phyloP scores from a whole-genome alignment of 2,888 invertebrate species.

The Polylopha cassiicola region DNA sequence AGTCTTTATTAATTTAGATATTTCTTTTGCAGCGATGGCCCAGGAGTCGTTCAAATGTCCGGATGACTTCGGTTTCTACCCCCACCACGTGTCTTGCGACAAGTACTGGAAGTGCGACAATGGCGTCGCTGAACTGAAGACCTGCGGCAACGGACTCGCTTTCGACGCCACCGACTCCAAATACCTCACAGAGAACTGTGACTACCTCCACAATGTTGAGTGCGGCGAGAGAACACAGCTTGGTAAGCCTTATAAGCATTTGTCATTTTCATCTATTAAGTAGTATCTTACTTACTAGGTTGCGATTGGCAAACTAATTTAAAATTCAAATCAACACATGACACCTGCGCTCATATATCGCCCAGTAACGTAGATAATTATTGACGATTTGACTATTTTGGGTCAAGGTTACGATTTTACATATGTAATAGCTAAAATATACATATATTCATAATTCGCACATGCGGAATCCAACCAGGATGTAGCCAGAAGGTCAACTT shows the following conservation, averaged over 20 bases:
- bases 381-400: constrained; percentile 27
- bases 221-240: constrained; percentile 92
- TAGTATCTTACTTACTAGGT: no score
- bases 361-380: constrained; percentile 6
- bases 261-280: no score
- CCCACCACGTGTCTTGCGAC: constrained; percentile 92
- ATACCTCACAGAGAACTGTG: constrained; percentile 95
- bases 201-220: constrained; percentile 95
- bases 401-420: constrained; percentile 54
- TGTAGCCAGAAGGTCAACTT: constrained; percentile 52
- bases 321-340: neutral
- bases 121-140: constrained; percentile 90
- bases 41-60: constrained; percentile 95
- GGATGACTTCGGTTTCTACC: constrained; percentile 96
- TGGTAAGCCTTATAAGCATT: constrained; percentile 73
- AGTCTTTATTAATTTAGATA: constrained; percentile 8
- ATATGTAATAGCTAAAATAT: constrained; percentile 38
- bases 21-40: constrained; percentile 78
- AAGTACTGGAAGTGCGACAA: constrained; percentile 98
- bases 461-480: constrained; percentile 50
- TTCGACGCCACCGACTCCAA: constrained; percentile 93
- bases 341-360: constrained; percentile 8
- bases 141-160: constrained; percentile 95
- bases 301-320: neutral
- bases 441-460: constrained; percentile 41